Conservation (phyloP, 2,113 vertebrate species). For the Oncorhynchus clarkii region DNA sequence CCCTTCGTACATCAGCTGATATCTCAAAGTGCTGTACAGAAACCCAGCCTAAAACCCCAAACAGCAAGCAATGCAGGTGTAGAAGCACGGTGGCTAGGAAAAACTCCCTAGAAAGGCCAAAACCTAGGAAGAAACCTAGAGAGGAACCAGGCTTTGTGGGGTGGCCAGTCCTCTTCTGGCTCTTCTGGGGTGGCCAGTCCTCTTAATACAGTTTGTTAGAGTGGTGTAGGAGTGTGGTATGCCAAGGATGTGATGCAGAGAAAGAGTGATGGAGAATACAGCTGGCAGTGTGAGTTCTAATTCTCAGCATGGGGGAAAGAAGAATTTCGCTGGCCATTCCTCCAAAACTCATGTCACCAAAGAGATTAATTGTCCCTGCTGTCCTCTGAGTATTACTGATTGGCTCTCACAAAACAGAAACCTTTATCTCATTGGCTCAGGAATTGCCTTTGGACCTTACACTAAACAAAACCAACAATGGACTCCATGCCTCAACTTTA, state of each 20-base stretch:
- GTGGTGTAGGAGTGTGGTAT: background rate
- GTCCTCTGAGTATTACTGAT: conserved; percentile 56
- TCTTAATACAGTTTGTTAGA: background rate
- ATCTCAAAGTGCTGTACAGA: no score
- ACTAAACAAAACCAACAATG: conserved; percentile 66
- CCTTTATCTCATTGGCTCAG: conserved; percentile 76
- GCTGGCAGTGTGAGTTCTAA: conserved; percentile 14
- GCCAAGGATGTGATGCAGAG: conserved; percentile 2
- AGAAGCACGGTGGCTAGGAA: no score
- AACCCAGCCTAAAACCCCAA: no score
- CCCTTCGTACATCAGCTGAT: no score
- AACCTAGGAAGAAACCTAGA: no score
- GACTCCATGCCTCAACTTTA: conserved; percentile 57
- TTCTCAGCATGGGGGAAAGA: conserved; percentile 30
- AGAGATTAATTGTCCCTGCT: conserved; percentile 70
- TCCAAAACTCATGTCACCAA: conserved; percentile 55
- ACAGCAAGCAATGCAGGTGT: no score
- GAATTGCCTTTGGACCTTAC: conserved; percentile 52
- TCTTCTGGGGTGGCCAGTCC: no score
- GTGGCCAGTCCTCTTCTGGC: no score
- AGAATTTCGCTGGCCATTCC: conserved; percentile 36
- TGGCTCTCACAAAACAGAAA: conserved; percentile 58
- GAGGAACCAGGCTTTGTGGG: no score
- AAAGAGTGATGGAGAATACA: no score
- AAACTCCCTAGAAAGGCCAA: no score